Evolutionary conservation across 2,888 invertebrate species (phyloP), one percentile per base, ranked within the genome.

Genomic region (Laothoe populi): DNA sequence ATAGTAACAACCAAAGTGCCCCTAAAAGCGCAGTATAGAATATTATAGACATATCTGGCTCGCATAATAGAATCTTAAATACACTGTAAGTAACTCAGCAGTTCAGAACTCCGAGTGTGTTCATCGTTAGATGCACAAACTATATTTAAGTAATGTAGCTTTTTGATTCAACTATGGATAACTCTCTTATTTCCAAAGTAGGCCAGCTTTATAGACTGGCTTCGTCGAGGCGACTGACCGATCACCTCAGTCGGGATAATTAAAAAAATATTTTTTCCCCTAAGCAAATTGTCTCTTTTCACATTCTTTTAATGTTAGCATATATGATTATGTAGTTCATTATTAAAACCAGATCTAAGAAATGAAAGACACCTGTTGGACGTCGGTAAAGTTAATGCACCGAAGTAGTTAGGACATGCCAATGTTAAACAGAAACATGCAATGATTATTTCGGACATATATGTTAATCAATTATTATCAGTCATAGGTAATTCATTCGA

Each of bases 401-500:
- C 31, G 31, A 53, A 19, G 19, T 53, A 35, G 31, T 53, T 31
- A 53, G 31, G 31, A 35, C 53, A 53, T 53, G 53, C 53, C 53
- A 53, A 31, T 35, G 35, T 53, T 53, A 53, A 19, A 42, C n/a
- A 53, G 35, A 53, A 31, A 53, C 53, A 35, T 53, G 53, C 53
- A 53, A 53, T 53, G 35, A 53, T 53, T 53, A 53, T 35, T 53
- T 16, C 53, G 53, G 31, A 53, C 31, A 53, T 53, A 53, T 4
- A 35, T 19, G 53, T 53, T 53, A 53, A 31, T 35, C 35, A 35
- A 53, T 53, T 53, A 53, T 53, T 53, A 53, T 53, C 53, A 53
- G 53, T 53, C 53, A 53, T 31, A 35, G 19, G 53, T 53, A 53
- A 35, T 53, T 53, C 53, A 53, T 31, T 53, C 53, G 53, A 31